A percentile compares a stretch with the other conserved stretches of the same genome.
phyloP scores from a whole-genome alignment of 1,140 invertebrate species.

The Ctenoplectra terminalis region DNA sequence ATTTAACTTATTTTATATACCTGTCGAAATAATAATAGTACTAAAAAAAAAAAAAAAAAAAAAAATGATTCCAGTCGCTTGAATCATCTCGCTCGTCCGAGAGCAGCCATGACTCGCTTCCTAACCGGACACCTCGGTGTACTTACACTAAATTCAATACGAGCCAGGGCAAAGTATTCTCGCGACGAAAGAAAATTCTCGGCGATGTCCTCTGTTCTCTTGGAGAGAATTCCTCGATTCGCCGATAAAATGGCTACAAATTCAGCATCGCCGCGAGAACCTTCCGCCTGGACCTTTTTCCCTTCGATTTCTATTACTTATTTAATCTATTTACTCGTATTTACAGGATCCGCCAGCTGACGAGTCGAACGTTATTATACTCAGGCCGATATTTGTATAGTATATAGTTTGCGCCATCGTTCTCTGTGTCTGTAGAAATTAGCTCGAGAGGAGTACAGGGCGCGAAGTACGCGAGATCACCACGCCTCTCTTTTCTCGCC shows the following conservation, averaged over 20 bases:
- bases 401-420: slow-evolving; percentile 31
- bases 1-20: too few relatives aligned
- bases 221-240: background rate
- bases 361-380: slow-evolving; percentile 45
- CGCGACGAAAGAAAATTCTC: background rate
- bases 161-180: slow-evolving; percentile 5
- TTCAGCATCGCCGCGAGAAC: background rate
- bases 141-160: slow-evolving; percentile 47
- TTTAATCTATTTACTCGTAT: slow-evolving; percentile 55
- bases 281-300: background rate
- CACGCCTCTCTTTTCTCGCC: slow-evolving; percentile 1
- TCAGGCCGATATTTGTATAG: slow-evolving; percentile 49
- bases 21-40: too few relatives aligned
- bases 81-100: background rate
- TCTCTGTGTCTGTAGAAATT: slow-evolving; percentile 32
- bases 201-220: too few relatives aligned
- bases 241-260: background rate
- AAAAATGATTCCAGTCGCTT: background rate
- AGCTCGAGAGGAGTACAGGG: background rate
- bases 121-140: slow-evolving; percentile 39
- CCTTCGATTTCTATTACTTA: slow-evolving; percentile 17
- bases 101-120: slow-evolving; percentile 11
- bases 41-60: too few relatives aligned
- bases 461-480: background rate
- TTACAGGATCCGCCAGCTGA: slow-evolving; percentile 54